Percentiles rank a stretch among this genome's conserved stretches.
phyloP scores from a whole-genome alignment of 2,888 invertebrate genomes.

The Hyles lineata region DNA sequence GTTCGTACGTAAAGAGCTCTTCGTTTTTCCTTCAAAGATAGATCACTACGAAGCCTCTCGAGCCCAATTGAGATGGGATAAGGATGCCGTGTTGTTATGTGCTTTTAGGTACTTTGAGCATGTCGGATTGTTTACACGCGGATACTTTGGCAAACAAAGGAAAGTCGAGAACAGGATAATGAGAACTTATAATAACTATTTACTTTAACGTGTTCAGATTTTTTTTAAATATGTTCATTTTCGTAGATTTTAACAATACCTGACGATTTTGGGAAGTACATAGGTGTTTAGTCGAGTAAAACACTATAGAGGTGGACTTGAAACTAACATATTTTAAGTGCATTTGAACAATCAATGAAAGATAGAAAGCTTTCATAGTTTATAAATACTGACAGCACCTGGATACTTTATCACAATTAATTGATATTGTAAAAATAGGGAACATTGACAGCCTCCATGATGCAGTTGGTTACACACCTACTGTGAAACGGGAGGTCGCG shows the following conservation, averaged over 20 bases:
- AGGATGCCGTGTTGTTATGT: conserved; percentile 27
- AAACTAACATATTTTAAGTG: no score
- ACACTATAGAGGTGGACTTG: no score
- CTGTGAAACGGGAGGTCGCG: no score
- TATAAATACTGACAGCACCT: no score
- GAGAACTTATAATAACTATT: neutral
- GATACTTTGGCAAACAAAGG: conserved; percentile 17
- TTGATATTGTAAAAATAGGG: no score
- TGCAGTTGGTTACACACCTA: no score
- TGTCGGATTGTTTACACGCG: conserved; percentile 10
- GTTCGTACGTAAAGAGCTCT: conserved; percentile 42
- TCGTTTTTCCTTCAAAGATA: conserved; percentile 47
- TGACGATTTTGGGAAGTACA: no score
- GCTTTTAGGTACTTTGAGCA: conserved; percentile 14
- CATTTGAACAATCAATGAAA: no score
- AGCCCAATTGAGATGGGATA: conserved; percentile 43
- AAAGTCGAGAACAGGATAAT: conserved; percentile 16
- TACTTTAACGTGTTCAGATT: neutral
- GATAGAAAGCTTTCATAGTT: no score
- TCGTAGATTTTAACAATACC: neutral
- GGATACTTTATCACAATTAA: no score
- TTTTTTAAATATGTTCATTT: neutral
- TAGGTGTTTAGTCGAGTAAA: no score
- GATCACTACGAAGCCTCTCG: conserved; percentile 42
- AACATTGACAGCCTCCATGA: no score